Evolutionary conservation across 2,888 invertebrate species (phyloP), one percentile per base, ranked within the genome.

Genomic region (Dryocosmus kuriphilus): DNA sequence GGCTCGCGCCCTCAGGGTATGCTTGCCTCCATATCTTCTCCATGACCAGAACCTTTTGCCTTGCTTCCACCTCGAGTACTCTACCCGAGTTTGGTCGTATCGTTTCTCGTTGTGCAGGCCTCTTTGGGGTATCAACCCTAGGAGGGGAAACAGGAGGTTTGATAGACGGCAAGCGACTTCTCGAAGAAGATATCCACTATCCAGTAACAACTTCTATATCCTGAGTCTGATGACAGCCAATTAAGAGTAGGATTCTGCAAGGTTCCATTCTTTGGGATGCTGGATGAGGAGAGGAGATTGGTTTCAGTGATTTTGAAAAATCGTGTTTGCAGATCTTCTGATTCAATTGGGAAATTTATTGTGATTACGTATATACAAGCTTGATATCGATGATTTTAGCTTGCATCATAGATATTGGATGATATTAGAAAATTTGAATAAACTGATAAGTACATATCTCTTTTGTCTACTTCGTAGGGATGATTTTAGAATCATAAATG

Each of bases 211-310:
- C 27, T 63, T 67, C 78, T 78, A 80, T 60, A 41, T 6, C 78
- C 77, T 79, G 74, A 79, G 77, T 65, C 76, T 80, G 84, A 80
- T 82, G 84, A 85, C 83, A 85, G 86, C 84, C 86, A 85, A 85
- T 86, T 85, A 84, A 84, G 81, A 16, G 24, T 8, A 6, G 16
- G 16, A 5, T 7, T 60, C 22, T 60, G 60, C 27, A 27, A 11
- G 27, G 16, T 57, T 57, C 24, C 57, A 24, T 57, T 24, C 57
- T 14, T 4, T 27, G 55, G 6, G 8, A 55, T 55, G 55, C 60
- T 61, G 16, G 27, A 61, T 30, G 27, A 16, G 16, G 16, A 38
- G 14, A 38, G 14, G 4, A 38, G 14, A 38, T 14, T 38, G 38
- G 4, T 38, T 14, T 14, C 4, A 38, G 14, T 38, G 38, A 4